phyloP scores from a whole-genome alignment of 1,140 invertebrate species.

The Euura lappo region DNA sequence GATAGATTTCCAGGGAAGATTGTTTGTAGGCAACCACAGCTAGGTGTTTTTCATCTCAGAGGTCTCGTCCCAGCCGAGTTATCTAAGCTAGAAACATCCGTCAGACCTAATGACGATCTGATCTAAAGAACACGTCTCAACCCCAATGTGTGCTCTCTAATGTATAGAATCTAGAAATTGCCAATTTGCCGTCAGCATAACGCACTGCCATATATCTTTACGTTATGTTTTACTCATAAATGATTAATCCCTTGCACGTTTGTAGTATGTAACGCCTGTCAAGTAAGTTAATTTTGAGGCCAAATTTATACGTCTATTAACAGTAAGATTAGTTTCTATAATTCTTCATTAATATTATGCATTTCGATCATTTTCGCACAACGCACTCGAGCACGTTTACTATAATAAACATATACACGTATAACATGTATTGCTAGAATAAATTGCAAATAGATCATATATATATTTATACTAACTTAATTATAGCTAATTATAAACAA shows the following conservation, averaged over 20 bases:
- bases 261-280: too few species aligned
- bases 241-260: background rate
- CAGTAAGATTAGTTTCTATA: too few species aligned
- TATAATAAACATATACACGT: background rate
- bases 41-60: too few species aligned
- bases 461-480: background rate
- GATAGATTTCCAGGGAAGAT: background rate
- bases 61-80: too few species aligned
- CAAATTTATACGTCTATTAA: too few species aligned
- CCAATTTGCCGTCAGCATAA: constrained; percentile 6
- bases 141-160: constrained; percentile 1
- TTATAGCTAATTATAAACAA: background rate
- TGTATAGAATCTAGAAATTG: background rate
- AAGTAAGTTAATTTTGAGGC: too few species aligned
- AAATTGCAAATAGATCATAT: background rate
- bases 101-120: background rate
- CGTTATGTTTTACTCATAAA: constrained; percentile 3
- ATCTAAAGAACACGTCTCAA: background rate
- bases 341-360: too few species aligned
- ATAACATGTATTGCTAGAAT: background rate
- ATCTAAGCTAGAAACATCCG: too few species aligned
- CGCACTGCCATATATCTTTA: constrained; percentile 7
- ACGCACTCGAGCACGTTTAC: background rate
- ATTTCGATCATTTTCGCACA: too few species aligned
- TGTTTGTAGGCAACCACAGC: background rate